These are phyloP conservation scores for Sarcophaga variegata DNA, from an alignment of 2,888 invertebrate genomes.

Conservation along the genomic window DNA sequence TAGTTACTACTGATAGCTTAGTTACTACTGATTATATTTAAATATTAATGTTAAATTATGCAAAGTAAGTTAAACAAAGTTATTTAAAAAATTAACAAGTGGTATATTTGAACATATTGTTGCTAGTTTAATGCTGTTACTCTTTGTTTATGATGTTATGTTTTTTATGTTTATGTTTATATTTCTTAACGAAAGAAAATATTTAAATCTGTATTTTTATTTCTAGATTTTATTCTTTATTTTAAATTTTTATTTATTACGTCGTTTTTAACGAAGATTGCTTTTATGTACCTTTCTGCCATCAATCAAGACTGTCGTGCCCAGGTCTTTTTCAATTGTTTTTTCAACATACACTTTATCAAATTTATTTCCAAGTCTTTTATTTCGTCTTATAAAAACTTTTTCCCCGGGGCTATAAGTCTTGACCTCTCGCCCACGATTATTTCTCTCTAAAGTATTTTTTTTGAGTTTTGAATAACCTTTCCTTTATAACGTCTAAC, in stretches of 20 bases:
- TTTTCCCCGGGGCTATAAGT: conserved; percentile 52
- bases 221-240: background rate
- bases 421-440: conserved; percentile 35
- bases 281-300: conserved; percentile 33
- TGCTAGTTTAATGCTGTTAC: conserved; percentile 6
- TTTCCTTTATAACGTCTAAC: conserved; percentile 34
- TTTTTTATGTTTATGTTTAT: background rate
- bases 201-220: background rate
- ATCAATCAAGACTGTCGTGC: conserved; percentile 18
- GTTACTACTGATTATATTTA: conserved; percentile 18
- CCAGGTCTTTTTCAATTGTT: conserved; percentile 38
- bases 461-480: conserved; percentile 27
- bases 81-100: conserved; percentile 41
- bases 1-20: background rate
- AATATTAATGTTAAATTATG: conserved; percentile 15
- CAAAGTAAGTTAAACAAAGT: conserved; percentile 22
- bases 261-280: conserved; percentile 27
- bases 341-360: no score
- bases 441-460: conserved; percentile 34
- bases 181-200: conserved; percentile 18
- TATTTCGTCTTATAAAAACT: conserved; percentile 44
- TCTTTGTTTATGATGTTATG: background rate
- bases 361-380: no score
- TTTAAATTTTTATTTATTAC: no score
- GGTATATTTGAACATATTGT: conserved; percentile 30